Evolutionary conservation across 2,888 invertebrate species (phyloP).

Genomic region (Lutraria lutraria): DNA sequence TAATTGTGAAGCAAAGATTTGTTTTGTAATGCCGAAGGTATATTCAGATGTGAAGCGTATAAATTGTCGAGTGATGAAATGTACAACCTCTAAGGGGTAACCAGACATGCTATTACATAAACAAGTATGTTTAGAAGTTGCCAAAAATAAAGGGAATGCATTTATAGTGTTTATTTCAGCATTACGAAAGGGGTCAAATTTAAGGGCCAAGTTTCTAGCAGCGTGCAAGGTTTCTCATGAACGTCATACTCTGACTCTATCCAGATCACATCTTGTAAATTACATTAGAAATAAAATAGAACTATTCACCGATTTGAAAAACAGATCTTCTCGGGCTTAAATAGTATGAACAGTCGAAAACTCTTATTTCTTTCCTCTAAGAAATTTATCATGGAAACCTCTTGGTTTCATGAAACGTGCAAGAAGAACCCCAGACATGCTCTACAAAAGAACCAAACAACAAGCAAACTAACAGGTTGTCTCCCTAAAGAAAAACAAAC

Average conservation of each 20-base stretch:
- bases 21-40: not conserved
- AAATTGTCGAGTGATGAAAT: constrained; percentile 6
- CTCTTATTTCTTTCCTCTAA: not conserved
- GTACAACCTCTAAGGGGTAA: not conserved
- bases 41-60: not conserved
- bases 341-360: not conserved
- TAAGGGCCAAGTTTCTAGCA: not conserved
- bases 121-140: not conserved
- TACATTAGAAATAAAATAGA: not conserved
- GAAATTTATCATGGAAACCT: not conserved
- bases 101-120: not conserved
- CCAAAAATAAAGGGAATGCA: not conserved
- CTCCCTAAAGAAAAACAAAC: not conserved
- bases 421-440: not conserved
- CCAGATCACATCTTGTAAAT: not conserved
- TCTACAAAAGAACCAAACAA: not conserved
- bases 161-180: not conserved
- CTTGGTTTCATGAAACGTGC: not conserved
- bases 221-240: not conserved
- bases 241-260: constrained; percentile 4
- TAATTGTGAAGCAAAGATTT: constrained; percentile 1
- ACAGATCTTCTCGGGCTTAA: not conserved
- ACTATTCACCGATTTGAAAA: not conserved
- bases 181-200: not conserved
- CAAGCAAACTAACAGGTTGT: not conserved